Conservation (phyloP, 2,113 vertebrate species). For the Megaceryle maxima region DNA sequence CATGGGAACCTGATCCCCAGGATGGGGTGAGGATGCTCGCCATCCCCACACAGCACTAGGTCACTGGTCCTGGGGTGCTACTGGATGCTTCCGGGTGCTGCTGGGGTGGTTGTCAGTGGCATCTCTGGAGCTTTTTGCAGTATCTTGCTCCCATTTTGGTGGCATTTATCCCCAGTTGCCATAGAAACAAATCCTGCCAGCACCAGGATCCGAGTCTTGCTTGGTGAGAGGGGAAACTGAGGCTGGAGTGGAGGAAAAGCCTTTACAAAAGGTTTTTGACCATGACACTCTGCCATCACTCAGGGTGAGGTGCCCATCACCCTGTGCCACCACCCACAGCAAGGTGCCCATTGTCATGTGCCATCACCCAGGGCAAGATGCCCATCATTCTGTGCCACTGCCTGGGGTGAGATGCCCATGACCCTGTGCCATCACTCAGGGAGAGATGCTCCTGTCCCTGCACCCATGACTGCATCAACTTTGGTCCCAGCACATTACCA, state of each 20-base stretch:
- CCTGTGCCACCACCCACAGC: no score
- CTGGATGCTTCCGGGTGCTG: no score
- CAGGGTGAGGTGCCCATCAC: neutral
- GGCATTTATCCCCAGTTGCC: neutral
- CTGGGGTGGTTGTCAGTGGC: no score
- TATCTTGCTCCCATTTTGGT: neutral
- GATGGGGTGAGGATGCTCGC: neutral
- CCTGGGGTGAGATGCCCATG: neutral
- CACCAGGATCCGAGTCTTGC: neutral
- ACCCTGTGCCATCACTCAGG: neutral
- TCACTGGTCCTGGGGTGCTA: neutral
- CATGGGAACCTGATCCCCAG: no score
- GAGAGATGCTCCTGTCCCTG: neutral
- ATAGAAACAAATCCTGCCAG: neutral
- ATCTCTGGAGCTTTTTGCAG: neutral
- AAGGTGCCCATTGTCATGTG: neutral
- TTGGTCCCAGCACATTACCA: neutral
- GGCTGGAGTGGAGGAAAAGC: neutral
- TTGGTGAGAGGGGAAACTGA: neutral
- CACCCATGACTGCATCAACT: neutral
- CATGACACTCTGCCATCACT: neutral
- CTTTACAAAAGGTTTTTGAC: neutral
- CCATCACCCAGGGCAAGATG: neutral
- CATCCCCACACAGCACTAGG: neutral
- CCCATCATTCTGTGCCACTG: fast-evolving